These are phyloP conservation scores for Oreochromis grahami DNA, from an alignment of 2,797 vertebrate species.

Conservation along the genomic window DNA sequence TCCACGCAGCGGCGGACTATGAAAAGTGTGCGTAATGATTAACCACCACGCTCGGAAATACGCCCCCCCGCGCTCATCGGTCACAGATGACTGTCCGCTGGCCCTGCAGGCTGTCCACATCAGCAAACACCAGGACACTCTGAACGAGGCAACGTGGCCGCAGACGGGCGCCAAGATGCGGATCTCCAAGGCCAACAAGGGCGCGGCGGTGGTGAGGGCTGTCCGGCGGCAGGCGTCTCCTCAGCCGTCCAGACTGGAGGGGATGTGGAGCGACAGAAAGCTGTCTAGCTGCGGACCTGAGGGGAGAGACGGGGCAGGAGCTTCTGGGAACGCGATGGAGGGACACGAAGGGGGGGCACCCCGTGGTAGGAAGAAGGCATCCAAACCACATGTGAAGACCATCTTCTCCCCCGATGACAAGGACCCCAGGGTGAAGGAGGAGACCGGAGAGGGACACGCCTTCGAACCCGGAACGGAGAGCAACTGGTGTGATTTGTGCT, in stretches of 20 bases:
- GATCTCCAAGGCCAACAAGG: slow-evolving; percentile 54
- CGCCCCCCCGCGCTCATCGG: slow-evolving; percentile 42
- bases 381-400: slow-evolving; percentile 77
- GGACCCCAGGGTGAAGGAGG: slow-evolving; percentile 71
- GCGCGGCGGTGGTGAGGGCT: slow-evolving; percentile 45
- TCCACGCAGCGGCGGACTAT: not conserved
- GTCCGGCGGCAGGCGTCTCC: slow-evolving; percentile 45
- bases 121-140: not conserved
- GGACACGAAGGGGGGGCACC: slow-evolving; percentile 25
- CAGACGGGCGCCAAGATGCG: slow-evolving; percentile 54
- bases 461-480: slow-evolving; percentile 48
- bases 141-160: slow-evolving; percentile 41
- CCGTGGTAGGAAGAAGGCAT: slow-evolving; percentile 64
- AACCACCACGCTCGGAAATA: slow-evolving; percentile 61
- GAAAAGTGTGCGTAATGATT: slow-evolving; percentile 36
- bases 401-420: slow-evolving; percentile 69
- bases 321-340: not conserved
- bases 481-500: slow-evolving; percentile 78
- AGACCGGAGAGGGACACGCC: slow-evolving; percentile 75
- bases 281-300: not conserved
- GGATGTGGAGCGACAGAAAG: slow-evolving; percentile 30
- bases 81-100: slow-evolving; percentile 12
- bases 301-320: not conserved
- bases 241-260: slow-evolving; percentile 42
- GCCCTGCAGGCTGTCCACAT: slow-evolving; percentile 13